Conservation (phyloP, 2,888 invertebrate genomes). For the Meteorus cinctellus region DNA sequence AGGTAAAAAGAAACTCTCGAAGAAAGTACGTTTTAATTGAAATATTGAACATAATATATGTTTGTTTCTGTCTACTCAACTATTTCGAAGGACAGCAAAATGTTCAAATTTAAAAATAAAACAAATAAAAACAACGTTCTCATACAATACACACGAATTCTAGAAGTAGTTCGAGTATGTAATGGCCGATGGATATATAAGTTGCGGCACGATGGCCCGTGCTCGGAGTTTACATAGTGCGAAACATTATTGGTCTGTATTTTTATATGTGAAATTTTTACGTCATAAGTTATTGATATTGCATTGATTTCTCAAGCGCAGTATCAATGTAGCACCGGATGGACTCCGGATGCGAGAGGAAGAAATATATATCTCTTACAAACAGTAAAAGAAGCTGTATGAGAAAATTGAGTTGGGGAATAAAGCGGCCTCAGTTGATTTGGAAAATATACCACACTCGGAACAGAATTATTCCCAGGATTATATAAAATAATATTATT, state of each 20-base stretch:
- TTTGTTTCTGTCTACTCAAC: neutral
- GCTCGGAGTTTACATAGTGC: neutral
- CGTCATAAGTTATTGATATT: constrained; percentile 27
- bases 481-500: constrained; percentile 30
- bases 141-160: neutral
- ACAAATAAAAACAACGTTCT: neutral
- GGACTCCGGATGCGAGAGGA: neutral
- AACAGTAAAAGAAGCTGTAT: neutral
- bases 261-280: constrained; percentile 21
- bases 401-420: neutral
- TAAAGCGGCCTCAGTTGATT: neutral
- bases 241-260: neutral
- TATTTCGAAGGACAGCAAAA: neutral
- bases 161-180: neutral
- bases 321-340: neutral
- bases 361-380: neutral
- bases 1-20: neutral
- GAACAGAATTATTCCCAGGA: constrained; percentile 39
- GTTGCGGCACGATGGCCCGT: neutral
- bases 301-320: neutral
- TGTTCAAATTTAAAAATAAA: neutral
- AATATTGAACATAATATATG: neutral
- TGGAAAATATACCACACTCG: constrained; percentile 40
- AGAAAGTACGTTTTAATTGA: neutral
- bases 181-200: neutral